Evolutionary conservation across 1,140 invertebrate genomes (phyloP).

Genomic region (Drosophila ogumai): DNA sequence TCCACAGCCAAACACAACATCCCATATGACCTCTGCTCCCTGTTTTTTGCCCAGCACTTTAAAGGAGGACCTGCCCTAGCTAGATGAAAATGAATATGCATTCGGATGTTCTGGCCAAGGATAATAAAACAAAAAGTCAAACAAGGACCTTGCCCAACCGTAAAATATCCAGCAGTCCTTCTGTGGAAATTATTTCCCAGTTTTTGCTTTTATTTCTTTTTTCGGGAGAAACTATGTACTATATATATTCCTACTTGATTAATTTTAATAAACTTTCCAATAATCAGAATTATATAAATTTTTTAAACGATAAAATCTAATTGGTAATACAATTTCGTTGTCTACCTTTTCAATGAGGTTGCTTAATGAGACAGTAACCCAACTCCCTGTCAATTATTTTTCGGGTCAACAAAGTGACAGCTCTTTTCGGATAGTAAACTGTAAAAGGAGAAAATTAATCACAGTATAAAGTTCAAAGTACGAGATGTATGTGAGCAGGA

Average conservation of each 20-base stretch:
- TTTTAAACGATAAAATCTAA: neutral
- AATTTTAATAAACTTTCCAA: neutral
- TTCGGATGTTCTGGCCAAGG: neutral
- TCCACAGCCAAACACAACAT: conserved; percentile 6
- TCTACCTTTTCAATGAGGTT: too few relatives aligned
- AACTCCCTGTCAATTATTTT: neutral
- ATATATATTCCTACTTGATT: neutral
- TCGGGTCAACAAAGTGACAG: neutral
- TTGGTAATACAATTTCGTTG: neutral
- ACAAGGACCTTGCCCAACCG: conserved; percentile 3
- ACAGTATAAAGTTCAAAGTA: too few relatives aligned
- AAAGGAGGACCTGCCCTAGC: neutral
- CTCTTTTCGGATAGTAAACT: neutral
- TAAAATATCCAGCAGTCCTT: neutral
- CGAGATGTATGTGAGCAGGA: neutral
- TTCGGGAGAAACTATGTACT: neutral
- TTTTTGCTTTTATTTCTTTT: neutral
- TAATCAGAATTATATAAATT: neutral
- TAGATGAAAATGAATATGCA: conserved; percentile 37
- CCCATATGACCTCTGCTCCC: conserved; percentile 5
- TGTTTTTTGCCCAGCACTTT: conserved; percentile 5
- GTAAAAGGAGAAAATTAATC: neutral
- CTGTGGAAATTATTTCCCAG: neutral
- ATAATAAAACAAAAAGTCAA: neutral
- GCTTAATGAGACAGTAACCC: neutral